A percentile compares a stretch with the other conserved stretches of the same genome.
Conservation (phyloP, 2,888 invertebrate species). For the Erebia ligea region DNA sequence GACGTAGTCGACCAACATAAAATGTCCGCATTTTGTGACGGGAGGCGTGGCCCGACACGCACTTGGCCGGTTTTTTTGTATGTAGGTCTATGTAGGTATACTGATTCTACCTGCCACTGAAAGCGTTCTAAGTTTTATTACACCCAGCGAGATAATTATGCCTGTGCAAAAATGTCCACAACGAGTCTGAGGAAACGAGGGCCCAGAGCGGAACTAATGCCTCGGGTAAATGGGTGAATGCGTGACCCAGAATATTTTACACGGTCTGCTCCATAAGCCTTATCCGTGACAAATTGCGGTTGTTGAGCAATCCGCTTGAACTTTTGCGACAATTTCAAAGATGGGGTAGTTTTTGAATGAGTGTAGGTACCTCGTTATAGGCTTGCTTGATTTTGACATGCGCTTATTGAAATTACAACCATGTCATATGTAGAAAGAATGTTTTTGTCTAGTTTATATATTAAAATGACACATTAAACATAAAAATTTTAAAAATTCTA, state of each 20-base stretch:
- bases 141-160: neutral
- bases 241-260: conserved; percentile 31
- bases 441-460: no score
- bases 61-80: no score
- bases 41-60: no score
- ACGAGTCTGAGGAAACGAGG: conserved; percentile 26
- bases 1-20: no score
- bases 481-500: no score
- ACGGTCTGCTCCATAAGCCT: conserved; percentile 14
- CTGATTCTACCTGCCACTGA: no score
- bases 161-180: conserved; percentile 15
- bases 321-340: neutral
- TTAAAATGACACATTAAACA: no score
- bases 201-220: conserved; percentile 35
- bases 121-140: neutral
- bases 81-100: no score
- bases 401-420: neutral
- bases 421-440: no score
- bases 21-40: no score
- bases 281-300: conserved; percentile 1
- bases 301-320: conserved; percentile 9
- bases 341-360: neutral
- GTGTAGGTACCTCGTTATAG: neutral
- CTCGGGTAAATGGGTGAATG: conserved; percentile 33
- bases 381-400: neutral